Evolutionary conservation across 2,888 invertebrate species (phyloP).

Genomic region (Lycaena phlaeas): DNA sequence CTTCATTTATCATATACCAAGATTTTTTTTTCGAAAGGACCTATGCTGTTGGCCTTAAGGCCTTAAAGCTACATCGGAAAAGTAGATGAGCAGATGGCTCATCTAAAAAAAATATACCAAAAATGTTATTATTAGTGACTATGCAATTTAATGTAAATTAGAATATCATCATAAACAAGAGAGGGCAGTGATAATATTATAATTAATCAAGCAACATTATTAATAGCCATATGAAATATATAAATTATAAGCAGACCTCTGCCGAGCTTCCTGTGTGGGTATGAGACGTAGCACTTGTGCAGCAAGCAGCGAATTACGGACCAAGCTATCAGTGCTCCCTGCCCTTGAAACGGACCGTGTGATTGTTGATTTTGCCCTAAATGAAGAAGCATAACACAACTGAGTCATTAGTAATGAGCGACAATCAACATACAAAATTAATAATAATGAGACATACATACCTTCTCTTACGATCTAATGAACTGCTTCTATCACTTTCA

Average conservation of each 20-base stretch:
- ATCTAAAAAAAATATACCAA: too few species aligned
- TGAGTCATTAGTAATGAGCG: constrained; percentile 10
- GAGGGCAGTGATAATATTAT: too few species aligned
- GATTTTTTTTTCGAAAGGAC: too few species aligned
- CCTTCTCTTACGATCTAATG: constrained; percentile 60
- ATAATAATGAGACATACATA: constrained; percentile 24
- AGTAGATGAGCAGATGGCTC: too few species aligned
- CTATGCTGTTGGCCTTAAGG: too few species aligned
- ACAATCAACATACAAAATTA: constrained; percentile 5
- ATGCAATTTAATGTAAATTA: too few species aligned
- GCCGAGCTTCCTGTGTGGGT: constrained; percentile 85
- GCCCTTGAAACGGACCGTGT: constrained; percentile 54
- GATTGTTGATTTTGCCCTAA: constrained; percentile 55
- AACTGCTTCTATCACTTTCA: constrained; percentile 63
- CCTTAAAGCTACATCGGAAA: too few species aligned
- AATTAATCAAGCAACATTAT: too few species aligned
- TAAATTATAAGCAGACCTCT: constrained; percentile 65
- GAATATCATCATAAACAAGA: too few species aligned
- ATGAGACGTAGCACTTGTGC: constrained; percentile 87
- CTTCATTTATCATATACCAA: too few species aligned
- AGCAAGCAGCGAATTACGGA: constrained; percentile 81
- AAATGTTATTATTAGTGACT: too few species aligned
- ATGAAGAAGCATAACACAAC: constrained; percentile 14
- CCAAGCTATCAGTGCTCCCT: constrained; percentile 78
- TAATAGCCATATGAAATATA: neutral